Base-by-base conservation (phyloP, 2,888 invertebrate genomes). In the Orchesella flavescens region DNA sequence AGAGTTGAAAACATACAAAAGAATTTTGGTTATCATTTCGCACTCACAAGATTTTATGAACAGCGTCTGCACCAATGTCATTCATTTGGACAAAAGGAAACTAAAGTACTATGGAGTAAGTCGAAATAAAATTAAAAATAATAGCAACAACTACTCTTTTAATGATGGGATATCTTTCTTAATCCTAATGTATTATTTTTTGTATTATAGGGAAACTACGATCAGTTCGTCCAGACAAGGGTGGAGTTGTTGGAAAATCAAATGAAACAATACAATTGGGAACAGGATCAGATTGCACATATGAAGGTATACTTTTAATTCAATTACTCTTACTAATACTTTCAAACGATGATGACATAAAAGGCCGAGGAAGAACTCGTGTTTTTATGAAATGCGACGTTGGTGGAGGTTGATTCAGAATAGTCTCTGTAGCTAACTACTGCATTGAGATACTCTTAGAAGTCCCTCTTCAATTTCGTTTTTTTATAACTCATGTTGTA, bases 1-100 rank as follows among this genome's bases (percentile, higher is more conserved):
- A 90, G 99, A 99, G 91, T 92, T 99, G 61, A 97, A 97, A 91
- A 94, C 94, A 85, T 98, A 99, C 91, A 98, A 97, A 91, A 93
- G 99, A 89, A 99, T 98, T 90, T 92, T 99, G 89, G 96, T 99
- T 85, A 93, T 99, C 87, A 97, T 99, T 89, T 99, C 99, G 1
- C 99, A 99, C 91, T 99, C 99, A 3, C 99, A 99, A 92, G 97
- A 99, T 93, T 99, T 99, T 91, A 92, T 99, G 89, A 99, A 99
- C 90, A 98, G 98, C 83, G 97, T 99, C 80, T 96, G 96, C 90
- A 96, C 96, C 10, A 99, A 99, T 90, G 98, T 99, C 84, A 94
- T 99, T 88, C 99, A 99, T 91, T 93, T 99, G 91, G 94, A 96
- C 90, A 95, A 97, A 90, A 95, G 95, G 89, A 94, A 95, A 86